These are phyloP conservation scores for Athene noctua DNA, from an alignment of 2,113 vertebrate genomes.

Conservation along the genomic window DNA sequence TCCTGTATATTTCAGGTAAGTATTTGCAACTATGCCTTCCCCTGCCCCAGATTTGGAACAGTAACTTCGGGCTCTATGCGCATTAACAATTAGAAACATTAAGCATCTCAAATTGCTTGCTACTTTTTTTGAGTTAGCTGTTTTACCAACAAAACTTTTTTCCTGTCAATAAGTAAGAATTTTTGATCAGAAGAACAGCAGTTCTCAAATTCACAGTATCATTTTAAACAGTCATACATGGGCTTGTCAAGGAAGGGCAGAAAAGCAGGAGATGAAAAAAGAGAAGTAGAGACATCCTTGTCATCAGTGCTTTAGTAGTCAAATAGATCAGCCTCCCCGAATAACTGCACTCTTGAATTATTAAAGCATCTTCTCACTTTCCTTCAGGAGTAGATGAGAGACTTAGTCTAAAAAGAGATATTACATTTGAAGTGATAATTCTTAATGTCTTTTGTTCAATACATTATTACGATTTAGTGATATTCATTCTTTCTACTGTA, in stretches of 20 bases:
- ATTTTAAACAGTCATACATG: not conserved
- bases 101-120: not conserved
- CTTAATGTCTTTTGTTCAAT: not conserved
- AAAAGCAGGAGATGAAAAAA: not conserved
- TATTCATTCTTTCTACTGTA: not conserved
- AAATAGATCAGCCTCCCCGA: not conserved
- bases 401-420: not conserved
- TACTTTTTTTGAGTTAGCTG: not conserved
- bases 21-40: not conserved
- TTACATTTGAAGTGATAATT: not conserved
- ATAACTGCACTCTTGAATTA: slow-evolving; percentile 38
- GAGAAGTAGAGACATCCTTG: not conserved
- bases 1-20: not conserved
- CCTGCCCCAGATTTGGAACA: not conserved
- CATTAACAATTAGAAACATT: not conserved
- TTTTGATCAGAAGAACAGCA: not conserved
- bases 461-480: slow-evolving; percentile 1
- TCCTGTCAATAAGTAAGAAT: not conserved
- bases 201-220: not conserved
- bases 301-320: not conserved
- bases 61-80: not conserved
- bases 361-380: not conserved
- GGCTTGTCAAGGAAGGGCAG: not conserved
- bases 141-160: not conserved
- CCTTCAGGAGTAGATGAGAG: not conserved